A percentile compares a stretch with the other conserved stretches of the same genome.
phyloP scores from a whole-genome alignment of 2,797 vertebrate genomes.

The Cebuella pygmaea region DNA sequence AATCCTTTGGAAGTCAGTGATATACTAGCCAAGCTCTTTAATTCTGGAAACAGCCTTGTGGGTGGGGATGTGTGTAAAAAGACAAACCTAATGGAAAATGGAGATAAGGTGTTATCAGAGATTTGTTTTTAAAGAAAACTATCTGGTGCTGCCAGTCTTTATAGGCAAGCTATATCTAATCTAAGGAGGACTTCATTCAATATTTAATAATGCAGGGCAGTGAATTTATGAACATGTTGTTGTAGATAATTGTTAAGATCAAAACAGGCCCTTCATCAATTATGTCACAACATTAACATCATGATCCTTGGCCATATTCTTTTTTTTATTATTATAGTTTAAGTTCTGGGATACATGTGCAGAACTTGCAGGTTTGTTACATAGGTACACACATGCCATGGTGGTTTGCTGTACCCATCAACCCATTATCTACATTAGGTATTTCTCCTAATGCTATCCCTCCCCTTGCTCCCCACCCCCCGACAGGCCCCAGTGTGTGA shows the following conservation, averaged over 20 bases:
- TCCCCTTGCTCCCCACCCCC: background rate
- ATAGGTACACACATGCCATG: background rate
- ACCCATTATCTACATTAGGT: background rate
- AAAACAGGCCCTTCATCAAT: background rate
- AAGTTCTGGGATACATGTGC: background rate
- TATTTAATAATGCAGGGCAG: accelerated
- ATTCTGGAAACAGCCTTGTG: background rate
- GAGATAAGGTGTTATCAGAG: background rate
- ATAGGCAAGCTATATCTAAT: background rate
- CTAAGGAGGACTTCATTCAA: background rate
- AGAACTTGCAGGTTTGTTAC: background rate
- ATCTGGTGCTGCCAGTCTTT: background rate
- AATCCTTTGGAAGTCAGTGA: background rate
- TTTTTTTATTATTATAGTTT: background rate
- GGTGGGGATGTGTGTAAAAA: background rate
- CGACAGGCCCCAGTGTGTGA: background rate
- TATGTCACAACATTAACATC: background rate
- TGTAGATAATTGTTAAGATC: background rate
- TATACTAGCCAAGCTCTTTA: background rate
- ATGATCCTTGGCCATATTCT: background rate
- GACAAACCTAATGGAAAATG: background rate
- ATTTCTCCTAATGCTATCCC: background rate
- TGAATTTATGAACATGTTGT: background rate
- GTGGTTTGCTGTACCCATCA: background rate
- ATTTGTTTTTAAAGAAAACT: background rate